Evolutionary conservation across 1,140 invertebrate genomes (phyloP), one percentile per base, ranked within the genome.

Genomic region (Drosophila sulfurigaster): DNA sequence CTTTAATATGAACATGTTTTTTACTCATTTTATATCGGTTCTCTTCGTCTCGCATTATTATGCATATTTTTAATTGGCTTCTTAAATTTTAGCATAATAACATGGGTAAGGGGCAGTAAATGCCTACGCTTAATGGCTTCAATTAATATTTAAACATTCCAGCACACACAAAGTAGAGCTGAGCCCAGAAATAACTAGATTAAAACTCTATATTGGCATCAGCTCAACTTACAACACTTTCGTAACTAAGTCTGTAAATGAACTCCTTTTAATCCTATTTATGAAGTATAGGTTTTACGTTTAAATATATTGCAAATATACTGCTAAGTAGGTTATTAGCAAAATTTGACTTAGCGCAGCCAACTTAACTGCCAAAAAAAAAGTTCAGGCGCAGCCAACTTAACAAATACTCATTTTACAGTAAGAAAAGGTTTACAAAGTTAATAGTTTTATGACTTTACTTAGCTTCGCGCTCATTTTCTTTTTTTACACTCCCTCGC

Each of bases 1-100:
- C 56, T 68, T 68, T 68, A 68, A 67, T 38, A 41, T 30, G 30
- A 69, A 59, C 45, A 59, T 59, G 30, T 45, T 57, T 49, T 71
- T 65, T n/a, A 11, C 52, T 10, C 52, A 59, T 59, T 43, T 58
- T 1, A 51, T 71, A 57, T 48, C 43, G 20, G 54, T 52, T 57
- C 30, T 10, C 11, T 25, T 54, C 10, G 20, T 45, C 16, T 41
- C 11, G 20, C 10, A 5, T 59, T 30, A 66, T 65, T 38, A 59
- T 73, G 38, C 35, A 59, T 67, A 38, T 41, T 67, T 67, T 52
- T 66, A 72, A 72, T 72, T 72, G 63, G 62, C 25, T 58, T 58
- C 52, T 65, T 20, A 41, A 48, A 49, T 16, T 56, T 28, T 5
- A 3, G 15, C 25, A 52, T 43, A 41, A 52, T 52, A 30, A 30